Evolutionary conservation across 2,888 invertebrate genomes (phyloP), one percentile per base, ranked within the genome.

Genomic region (Lampropteryx suffumata): DNA sequence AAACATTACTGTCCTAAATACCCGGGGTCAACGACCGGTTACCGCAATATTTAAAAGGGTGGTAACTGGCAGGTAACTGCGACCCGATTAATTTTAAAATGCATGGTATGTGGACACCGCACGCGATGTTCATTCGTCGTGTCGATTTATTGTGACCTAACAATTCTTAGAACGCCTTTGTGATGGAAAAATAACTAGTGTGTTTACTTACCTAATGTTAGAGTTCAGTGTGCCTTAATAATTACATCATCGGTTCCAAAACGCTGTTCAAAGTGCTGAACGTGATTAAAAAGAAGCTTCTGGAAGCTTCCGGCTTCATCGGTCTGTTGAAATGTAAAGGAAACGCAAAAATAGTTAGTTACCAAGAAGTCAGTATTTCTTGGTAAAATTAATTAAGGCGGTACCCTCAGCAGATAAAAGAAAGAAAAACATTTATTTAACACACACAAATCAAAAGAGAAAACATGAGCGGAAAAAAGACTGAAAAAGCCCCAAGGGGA

Each of bases 71-170:
- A 43, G 34, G 34, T 32, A 40, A 41, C 46, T 46, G 67, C 66
- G 63, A 59, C 77, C 27, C 44, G 75, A 83, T 87, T 87, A 82
- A 84, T 84, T 85, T 82, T 82, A 80, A 87, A 87, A 84, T 78
- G 79, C 75, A 77, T 71, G 76, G 72, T 80, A 82, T 82, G 47
- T 77, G 74, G 66, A 70, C 67, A 61, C 62, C 63, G 66, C 84
- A 87, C 84, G 85, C 87, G 65, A 83, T 53, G 50, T 24, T 33
- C 55, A 62, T 35, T 11, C 10, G 10, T 10, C n/a, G 29, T 9
- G 17, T 17, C 4, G 17, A 4, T 17, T 17, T 4, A 2, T 17
- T 17, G 17, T 4, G 17, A 17, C 2, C 17, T 17, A 17, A 17
- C 17, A 17, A n/a, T n/a, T n/a, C 28, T 1, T 28, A n/a, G 5